Evolutionary conservation across 2,888 invertebrate genomes (phyloP), one percentile per base, ranked within the genome.

Genomic region (Melanostoma scalare): DNA sequence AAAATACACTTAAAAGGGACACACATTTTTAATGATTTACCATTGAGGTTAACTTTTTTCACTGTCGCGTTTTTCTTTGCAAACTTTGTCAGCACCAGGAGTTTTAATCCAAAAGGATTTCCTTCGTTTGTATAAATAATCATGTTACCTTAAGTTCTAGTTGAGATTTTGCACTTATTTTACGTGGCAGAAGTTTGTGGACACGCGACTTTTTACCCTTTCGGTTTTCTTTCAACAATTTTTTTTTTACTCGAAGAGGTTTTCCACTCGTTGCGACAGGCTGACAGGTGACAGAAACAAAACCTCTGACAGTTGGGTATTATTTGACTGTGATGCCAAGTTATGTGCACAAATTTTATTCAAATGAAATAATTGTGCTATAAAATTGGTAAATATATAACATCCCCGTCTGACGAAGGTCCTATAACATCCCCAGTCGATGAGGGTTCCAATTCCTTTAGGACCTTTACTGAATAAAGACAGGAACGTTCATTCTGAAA

Each of bases 51-150:
- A 87, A 94, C 92, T 87, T 92, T 92, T 86, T 93, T 92, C 79
- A 96, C 87, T 78, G 92, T 91, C 30, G 94, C 91, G 85, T 93
- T 90, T 88, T 93, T 93, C 85, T 94, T 93, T 0, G 93, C 93
- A 86, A 94, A 93, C 88, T 95, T 94, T 6, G 94, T 94, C 77
- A 95, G 94, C 87, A 96, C 92, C 36, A 96, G 88, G 85, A 96
- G 89, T 90, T 96, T 96, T 85, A 96, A 91, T 31, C 95, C 93
- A 30, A 95, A 93, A 38, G 96, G 95, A 91, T 96, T 96, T 87
- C 94, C 95, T 88, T 94, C 93, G 89, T 96, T 96, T 6, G 95
- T 94, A 86, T 93, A 93, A 85, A 96, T 93, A 89, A 94, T 94
- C 94, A 95, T 95, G 60, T 78, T 81, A 8, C 48, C 60, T 48